Evolutionary conservation across 2,797 vertebrate species (phyloP), one percentile per base, ranked within the genome.

Genomic region (Falco rusticolus): DNA sequence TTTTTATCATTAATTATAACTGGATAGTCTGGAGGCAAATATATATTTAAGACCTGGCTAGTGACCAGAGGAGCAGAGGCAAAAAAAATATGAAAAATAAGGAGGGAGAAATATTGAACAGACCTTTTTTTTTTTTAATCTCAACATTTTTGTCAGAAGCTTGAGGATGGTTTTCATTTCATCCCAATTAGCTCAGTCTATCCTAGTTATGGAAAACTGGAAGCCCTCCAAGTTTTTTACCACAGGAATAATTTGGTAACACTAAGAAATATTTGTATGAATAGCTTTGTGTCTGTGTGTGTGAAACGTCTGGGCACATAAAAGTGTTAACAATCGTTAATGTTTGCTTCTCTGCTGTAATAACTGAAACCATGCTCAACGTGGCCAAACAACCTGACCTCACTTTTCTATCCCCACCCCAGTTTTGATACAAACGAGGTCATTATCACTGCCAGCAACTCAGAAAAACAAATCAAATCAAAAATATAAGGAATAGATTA

Each of bases 161-260:
- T 65, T 86, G 57, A 88, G 37, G 37, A 84, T 78, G 45, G 37
- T 81, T 97, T 87, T 93, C 18, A 84, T 95, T 95, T 96, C 54
- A 89, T 86, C 54, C 22, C 41, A 88, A 26, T 83, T 81, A 95
- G 15, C 34, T 90, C 72, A 86, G 48, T n/a, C 47, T 94, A 75
- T 25, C 9, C 50, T n/a, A n/a, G 18, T 50, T 87, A 59, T 8
- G 14, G 69, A 93, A 93, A 93, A 68, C 69, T 90, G 91, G 65
- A 94, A 91, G 20, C 5, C 70, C 72, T 26, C 21, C 91, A 93
- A 66, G 14, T 51, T 75, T 85, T 91, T 64, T 39, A 91, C 72
- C 72, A 60, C 12, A 29, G 74, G 54, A 95, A 50, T 12, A 72
- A 31, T 87, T 84, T 4, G 4, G 54, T 83, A 91, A 84, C 34